Percentiles rank a stretch among this genome's conserved stretches.
Conservation (phyloP, 2,113 vertebrate genomes). For the Stomatorhinus ivindoensis region DNA sequence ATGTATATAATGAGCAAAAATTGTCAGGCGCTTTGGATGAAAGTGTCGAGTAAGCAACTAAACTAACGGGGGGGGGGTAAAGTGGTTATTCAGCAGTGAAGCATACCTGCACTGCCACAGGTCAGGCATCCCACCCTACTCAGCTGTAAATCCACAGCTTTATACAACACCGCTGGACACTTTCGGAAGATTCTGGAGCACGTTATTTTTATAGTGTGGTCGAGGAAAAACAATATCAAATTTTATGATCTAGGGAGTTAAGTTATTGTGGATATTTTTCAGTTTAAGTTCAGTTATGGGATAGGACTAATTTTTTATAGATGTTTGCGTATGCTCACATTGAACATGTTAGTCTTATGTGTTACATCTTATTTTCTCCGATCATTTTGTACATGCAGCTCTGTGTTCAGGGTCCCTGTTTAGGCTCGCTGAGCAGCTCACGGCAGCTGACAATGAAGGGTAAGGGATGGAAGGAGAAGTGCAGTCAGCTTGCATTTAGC, state of each 20-base stretch:
- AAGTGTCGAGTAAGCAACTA: background rate
- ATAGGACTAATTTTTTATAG: background rate
- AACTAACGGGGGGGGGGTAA: background rate
- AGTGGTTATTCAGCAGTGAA: background rate
- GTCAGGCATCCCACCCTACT: background rate
- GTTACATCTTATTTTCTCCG: background rate
- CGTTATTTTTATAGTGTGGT: background rate
- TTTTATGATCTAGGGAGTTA: background rate
- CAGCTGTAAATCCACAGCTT: background rate
- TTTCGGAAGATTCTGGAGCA: background rate
- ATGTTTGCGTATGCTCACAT: background rate
- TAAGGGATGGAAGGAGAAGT: background rate
- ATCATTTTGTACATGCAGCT: background rate
- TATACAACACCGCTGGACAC: background rate
- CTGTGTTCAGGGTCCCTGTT: background rate
- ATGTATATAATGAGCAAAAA: background rate
- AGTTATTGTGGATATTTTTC: background rate
- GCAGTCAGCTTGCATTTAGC: background rate
- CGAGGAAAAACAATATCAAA: background rate
- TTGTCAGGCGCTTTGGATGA: background rate
- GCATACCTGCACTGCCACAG: background rate
- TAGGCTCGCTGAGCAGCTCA: background rate
- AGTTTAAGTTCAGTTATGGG: background rate
- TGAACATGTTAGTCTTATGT: background rate
- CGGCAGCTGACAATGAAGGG: background rate